These are phyloP conservation scores for Teleiodes luculella DNA, from an alignment of 2,888 invertebrate species.

Conservation along the genomic window DNA sequence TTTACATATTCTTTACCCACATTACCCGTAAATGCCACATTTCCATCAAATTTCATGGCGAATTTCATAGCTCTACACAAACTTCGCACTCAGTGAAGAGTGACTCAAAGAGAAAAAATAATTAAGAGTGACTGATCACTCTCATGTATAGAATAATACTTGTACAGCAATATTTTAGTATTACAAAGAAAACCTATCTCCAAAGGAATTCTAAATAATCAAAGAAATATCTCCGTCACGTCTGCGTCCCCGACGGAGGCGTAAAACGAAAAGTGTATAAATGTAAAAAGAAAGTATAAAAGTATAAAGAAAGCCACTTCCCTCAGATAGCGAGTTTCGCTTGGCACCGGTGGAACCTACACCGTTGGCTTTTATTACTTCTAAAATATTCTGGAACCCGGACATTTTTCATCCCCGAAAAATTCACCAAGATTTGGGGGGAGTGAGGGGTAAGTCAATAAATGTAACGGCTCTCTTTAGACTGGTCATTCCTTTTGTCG, in stretches of 20 bases:
- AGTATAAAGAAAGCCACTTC: slow-evolving; percentile 61
- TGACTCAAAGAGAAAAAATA: no score
- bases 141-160: no score
- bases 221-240: slow-evolving; percentile 43
- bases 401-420: background rate
- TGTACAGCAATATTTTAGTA: background rate
- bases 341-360: slow-evolving; percentile 27
- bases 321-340: slow-evolving; percentile 54
- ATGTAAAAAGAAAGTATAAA: slow-evolving; percentile 58
- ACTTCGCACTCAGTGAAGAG: no score
- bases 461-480: slow-evolving; percentile 11
- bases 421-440: background rate
- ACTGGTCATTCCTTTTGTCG: slow-evolving; percentile 21
- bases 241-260: slow-evolving; percentile 48
- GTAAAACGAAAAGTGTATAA: slow-evolving; percentile 60
- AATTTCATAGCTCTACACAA: no score
- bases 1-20: no score
- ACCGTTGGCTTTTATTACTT: slow-evolving; percentile 57
- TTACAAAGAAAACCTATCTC: slow-evolving; percentile 6
- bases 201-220: slow-evolving; percentile 27
- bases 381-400: background rate
- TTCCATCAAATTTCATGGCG: no score
- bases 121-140: no score
- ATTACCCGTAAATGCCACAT: no score
- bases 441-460: background rate